Evolutionary conservation across 1,140 invertebrate genomes (phyloP), one percentile per base, ranked within the genome.

Genomic region (Heliconius nattereri): DNA sequence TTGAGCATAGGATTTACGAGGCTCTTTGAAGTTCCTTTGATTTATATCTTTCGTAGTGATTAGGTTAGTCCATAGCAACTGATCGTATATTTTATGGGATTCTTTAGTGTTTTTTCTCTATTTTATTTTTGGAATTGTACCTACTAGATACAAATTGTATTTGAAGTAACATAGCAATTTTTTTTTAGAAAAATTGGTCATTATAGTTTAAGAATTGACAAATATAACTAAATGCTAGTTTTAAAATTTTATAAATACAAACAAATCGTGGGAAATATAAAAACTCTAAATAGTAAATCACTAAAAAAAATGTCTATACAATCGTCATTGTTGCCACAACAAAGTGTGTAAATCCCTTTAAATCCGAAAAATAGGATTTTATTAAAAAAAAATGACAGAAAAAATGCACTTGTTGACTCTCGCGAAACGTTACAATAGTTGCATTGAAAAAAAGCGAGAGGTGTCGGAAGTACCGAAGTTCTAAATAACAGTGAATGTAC

Each of bases 351-450:
- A 93, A 92, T 93, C 92, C 92, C 84, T 90, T 93, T 89, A 93
- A 94, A 94, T 92, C 92, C 91, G 90, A 93, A 90, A 93, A 94
- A 94, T 94, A 91, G 91, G 92, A 94, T 92, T 94, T 91, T 85
- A 77, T 79, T 66, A 66, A 90, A 90, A 92, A 91, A 87, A 83
- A 71, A 73, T 57, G 45, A 75, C 79, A 86, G 86, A 90, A 91
- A 91, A 89, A 86, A 79, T 85, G 76, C 86, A 85, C 92, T 94
- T 90, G 90, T 94, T 94, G 92, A 94, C 92, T 94, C 89, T 85
- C 82, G 85, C 86, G 84, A 86, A 90, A 88, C 82, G 85, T 78
- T 86, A 90, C 88, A 92, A 93, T 89, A 79, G 86, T 81, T 77
- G 71, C 72, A 84, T 82, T 72, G n/a, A 72, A 72, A 72, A 72